Percentiles rank a stretch among this genome's conserved stretches.
Evolutionary conservation across 1,140 invertebrate genomes (phyloP).

Genomic region (Conus ventricosus): DNA sequence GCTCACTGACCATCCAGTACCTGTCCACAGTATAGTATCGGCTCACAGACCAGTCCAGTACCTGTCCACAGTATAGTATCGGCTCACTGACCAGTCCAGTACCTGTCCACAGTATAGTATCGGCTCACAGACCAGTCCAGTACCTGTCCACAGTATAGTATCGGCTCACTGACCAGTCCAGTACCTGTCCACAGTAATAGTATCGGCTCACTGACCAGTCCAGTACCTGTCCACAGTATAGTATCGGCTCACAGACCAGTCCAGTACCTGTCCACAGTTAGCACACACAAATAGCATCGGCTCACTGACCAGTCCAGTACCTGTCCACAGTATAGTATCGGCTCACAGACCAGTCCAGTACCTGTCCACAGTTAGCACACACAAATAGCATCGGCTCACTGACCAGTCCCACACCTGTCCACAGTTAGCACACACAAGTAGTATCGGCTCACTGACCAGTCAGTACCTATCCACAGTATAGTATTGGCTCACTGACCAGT

Average conservation of each 20-base stretch:
- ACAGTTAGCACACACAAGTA: background rate
- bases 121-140: too few species aligned
- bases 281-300: background rate
- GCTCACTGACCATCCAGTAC: too few species aligned
- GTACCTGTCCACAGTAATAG: slow-evolving; percentile 58
- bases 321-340: slow-evolving; percentile 78
- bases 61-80: too few species aligned
- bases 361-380: slow-evolving; percentile 50
- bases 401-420: too few species aligned
- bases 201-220: background rate
- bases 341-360: slow-evolving; percentile 85
- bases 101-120: too few species aligned
- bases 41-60: too few species aligned
- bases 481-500: too few species aligned
- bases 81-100: too few species aligned
- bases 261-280: slow-evolving; percentile 65
- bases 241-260: slow-evolving; percentile 89
- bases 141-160: slow-evolving; percentile 79
- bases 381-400: background rate
- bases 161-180: slow-evolving; percentile 87
- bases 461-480: too few species aligned
- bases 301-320: background rate
- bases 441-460: background rate
- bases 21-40: too few species aligned
- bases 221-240: slow-evolving; percentile 76